phyloP scores from a whole-genome alignment of 2,888 invertebrate species.

The Sympetrum striolatum region DNA sequence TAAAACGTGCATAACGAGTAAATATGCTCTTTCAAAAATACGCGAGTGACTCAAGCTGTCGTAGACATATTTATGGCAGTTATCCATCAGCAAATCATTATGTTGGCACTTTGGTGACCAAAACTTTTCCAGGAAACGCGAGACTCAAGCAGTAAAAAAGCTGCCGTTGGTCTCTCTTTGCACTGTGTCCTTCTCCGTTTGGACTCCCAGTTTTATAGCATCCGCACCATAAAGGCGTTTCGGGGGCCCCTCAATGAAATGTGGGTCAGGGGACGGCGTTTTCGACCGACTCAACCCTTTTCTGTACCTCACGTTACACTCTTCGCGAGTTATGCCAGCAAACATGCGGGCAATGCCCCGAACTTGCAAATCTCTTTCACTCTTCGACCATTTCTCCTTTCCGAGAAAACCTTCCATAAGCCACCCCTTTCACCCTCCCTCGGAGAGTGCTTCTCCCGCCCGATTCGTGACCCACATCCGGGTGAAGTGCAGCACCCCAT shows the following conservation, averaged over 20 bases:
- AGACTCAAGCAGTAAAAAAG: background rate
- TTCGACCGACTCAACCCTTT: background rate
- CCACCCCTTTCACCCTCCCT: background rate
- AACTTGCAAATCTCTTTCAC: constrained; percentile 2
- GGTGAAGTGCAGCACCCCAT: background rate
- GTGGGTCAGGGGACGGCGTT: background rate
- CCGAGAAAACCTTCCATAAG: background rate
- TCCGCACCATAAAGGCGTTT: background rate
- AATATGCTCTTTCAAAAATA: background rate
- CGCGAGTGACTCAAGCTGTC: background rate
- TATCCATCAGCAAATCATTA: background rate
- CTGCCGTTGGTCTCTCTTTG: background rate
- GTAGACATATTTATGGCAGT: background rate
- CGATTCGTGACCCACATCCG: constrained; percentile 1
- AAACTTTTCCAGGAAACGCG: background rate
- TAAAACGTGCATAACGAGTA: no score
- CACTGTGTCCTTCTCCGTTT: no score
- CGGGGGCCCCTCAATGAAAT: background rate
- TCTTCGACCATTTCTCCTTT: background rate
- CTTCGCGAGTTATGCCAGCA: background rate
- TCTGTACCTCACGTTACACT: background rate
- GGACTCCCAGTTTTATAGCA: background rate
- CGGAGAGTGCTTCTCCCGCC: background rate
- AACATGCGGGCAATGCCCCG: background rate
- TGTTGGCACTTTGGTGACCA: background rate